Percentiles rank a stretch among this genome's conserved stretches.
Evolutionary conservation across 2,797 vertebrate genomes (phyloP).

Genomic region (Ctenosaura bakeri): DNA sequence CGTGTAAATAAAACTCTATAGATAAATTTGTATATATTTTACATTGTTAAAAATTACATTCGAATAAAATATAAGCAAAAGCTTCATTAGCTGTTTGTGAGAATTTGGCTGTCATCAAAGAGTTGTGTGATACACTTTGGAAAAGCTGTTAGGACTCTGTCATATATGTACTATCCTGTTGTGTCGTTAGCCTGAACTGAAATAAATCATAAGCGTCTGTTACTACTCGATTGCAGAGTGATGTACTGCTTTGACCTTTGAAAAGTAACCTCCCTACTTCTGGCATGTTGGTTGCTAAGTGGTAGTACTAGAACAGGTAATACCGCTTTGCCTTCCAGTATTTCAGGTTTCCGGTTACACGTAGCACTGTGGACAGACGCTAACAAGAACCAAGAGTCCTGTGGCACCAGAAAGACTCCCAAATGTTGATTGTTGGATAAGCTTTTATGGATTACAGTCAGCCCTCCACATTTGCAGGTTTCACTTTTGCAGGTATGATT

Average conservation of each 20-base stretch:
- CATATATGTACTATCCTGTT: background rate
- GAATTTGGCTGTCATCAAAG: background rate
- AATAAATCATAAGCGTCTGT: background rate
- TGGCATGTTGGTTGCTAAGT: slow-evolving; percentile 49
- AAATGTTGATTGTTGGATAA: background rate
- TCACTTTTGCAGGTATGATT: too few species aligned
- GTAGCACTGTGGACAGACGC: accelerated
- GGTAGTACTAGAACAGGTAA: slow-evolving; percentile 41
- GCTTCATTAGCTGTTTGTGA: background rate
- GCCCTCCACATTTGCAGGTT: too few species aligned
- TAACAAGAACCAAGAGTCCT: background rate
- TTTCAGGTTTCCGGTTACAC: slow-evolving; percentile 1
- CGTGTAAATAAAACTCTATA: background rate
- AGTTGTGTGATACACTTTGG: accelerated
- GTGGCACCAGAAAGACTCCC: background rate
- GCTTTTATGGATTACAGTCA: background rate
- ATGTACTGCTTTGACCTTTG: slow-evolving; percentile 61
- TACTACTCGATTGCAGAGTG: slow-evolving; percentile 33
- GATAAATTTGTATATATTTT: too few species aligned
- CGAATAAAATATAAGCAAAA: background rate
- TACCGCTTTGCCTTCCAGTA: slow-evolving; percentile 55
- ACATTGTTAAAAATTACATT: background rate
- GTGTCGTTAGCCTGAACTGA: background rate
- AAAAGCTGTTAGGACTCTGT: background rate
- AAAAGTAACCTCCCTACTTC: slow-evolving; percentile 10